A percentile compares a stretch with the other conserved stretches of the same genome.
phyloP scores from a whole-genome alignment of 2,797 vertebrate species.

The Smutsia temminckii region DNA sequence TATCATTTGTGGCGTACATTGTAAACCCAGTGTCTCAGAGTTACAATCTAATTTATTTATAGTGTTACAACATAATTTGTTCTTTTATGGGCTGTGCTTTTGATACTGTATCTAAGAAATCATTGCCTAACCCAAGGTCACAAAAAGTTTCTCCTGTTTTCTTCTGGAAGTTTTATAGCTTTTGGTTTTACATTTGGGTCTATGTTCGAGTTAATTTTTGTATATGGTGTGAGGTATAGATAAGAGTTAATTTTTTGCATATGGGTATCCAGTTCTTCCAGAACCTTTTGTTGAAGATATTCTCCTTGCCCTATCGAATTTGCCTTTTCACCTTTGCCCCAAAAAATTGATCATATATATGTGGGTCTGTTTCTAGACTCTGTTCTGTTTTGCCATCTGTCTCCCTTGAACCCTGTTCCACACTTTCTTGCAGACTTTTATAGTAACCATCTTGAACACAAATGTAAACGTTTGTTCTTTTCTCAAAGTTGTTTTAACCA shows the following conservation, averaged over 20 bases:
- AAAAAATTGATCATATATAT: neutral
- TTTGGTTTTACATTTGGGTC: neutral
- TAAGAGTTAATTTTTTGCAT: neutral
- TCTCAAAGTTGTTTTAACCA: neutral
- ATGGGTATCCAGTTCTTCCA: neutral
- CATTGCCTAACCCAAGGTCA: neutral
- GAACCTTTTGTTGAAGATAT: neutral
- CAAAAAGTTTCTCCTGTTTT: neutral
- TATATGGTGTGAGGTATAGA: neutral
- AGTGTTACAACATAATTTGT: neutral
- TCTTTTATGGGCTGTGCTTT: neutral
- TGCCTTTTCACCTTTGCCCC: neutral
- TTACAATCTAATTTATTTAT: neutral
- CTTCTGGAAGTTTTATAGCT: neutral
- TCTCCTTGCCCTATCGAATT: neutral
- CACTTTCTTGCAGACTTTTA: neutral
- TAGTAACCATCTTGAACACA: neutral
- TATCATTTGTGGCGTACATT: neutral
- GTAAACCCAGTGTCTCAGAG: neutral
- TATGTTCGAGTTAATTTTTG: neutral
- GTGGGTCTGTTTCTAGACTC: neutral
- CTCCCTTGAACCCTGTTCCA: no score
- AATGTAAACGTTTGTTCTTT: neutral
- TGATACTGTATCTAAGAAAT: neutral
- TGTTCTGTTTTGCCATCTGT: neutral